Percentiles rank a stretch among this genome's conserved stretches.
These are phyloP conservation scores for Chanos chanos DNA, from an alignment of 2,797 vertebrate genomes.

Conservation along the genomic window DNA sequence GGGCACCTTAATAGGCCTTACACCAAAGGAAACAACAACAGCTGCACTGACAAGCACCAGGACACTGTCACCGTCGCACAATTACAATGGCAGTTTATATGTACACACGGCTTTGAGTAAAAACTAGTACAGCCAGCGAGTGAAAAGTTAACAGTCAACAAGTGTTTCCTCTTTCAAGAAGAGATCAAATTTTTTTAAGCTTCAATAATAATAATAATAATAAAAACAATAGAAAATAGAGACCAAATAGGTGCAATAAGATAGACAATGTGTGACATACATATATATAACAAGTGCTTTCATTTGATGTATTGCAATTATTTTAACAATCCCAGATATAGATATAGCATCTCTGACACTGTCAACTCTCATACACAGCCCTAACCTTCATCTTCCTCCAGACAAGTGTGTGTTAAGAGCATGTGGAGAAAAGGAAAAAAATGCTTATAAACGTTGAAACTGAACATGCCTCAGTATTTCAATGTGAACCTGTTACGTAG, in stretches of 20 bases:
- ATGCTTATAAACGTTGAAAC: not conserved
- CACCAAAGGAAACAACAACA: constrained; percentile 70
- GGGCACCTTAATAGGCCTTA: constrained; percentile 43
- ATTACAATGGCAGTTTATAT: constrained; percentile 67
- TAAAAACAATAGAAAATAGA: no score
- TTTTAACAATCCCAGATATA: constrained; percentile 39
- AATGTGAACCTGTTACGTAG: constrained; percentile 18
- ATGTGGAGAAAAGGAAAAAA: constrained; percentile 21
- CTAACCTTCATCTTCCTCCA: not conserved
- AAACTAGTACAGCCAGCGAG: constrained; percentile 48
- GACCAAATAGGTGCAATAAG: constrained; percentile 54
- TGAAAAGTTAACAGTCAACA: constrained; percentile 72
- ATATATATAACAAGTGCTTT: constrained; percentile 59
- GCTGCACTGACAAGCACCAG: constrained; percentile 67
- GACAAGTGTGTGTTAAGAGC: constrained; percentile 40
- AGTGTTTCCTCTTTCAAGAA: constrained; percentile 49
- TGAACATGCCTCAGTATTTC: constrained; percentile 14
- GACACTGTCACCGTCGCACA: constrained; percentile 64
- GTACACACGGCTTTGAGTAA: constrained; percentile 51
- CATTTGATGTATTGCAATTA: constrained; percentile 44
- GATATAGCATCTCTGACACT: constrained; percentile 34
- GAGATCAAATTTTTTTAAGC: constrained; percentile 46
- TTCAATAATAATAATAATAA: constrained; percentile 49
- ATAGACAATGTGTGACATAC: constrained; percentile 50
- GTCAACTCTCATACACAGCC: constrained; percentile 14